Conservation (phyloP, 92 coral and sea anemone species). For the Plumapathes pennacea region DNA sequence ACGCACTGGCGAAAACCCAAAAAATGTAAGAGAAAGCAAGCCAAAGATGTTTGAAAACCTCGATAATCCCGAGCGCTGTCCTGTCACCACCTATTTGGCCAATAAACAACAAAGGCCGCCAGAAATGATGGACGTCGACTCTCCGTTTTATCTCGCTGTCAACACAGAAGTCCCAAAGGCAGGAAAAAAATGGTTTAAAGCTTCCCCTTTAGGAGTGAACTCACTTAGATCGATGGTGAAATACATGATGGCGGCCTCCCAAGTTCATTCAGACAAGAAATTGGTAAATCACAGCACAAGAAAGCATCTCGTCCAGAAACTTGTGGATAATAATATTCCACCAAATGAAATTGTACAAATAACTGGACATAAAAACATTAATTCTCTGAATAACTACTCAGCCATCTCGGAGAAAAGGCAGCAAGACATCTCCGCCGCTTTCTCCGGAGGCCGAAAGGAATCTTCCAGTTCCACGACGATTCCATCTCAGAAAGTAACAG, state of each 20-base stretch:
- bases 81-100: slow-evolving; percentile 41
- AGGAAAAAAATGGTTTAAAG: slow-evolving; percentile 50
- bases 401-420: slow-evolving; percentile 34
- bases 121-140: slow-evolving; percentile 30
- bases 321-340: slow-evolving; percentile 42
- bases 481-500: no score
- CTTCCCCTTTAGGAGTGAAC: slow-evolving; percentile 45
- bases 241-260: slow-evolving; percentile 30
- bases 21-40: slow-evolving; percentile 29
- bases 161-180: slow-evolving; percentile 52
- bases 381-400: slow-evolving; percentile 60
- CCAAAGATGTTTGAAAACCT: slow-evolving; percentile 40
- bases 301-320: slow-evolving; percentile 55
- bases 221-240: slow-evolving; percentile 41
- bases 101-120: slow-evolving; percentile 51
- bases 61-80: slow-evolving; percentile 57
- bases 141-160: slow-evolving; percentile 57
- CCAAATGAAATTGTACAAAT: slow-evolving; percentile 55
- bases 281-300: slow-evolving; percentile 64
- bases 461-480: no score
- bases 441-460: no score
- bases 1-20: slow-evolving; percentile 46
- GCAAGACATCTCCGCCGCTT: slow-evolving; percentile 46
- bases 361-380: slow-evolving; percentile 55
- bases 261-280: slow-evolving; percentile 37